Evolutionary conservation across 2,888 invertebrate species (phyloP).

Genomic region (Horisme vitalbata): DNA sequence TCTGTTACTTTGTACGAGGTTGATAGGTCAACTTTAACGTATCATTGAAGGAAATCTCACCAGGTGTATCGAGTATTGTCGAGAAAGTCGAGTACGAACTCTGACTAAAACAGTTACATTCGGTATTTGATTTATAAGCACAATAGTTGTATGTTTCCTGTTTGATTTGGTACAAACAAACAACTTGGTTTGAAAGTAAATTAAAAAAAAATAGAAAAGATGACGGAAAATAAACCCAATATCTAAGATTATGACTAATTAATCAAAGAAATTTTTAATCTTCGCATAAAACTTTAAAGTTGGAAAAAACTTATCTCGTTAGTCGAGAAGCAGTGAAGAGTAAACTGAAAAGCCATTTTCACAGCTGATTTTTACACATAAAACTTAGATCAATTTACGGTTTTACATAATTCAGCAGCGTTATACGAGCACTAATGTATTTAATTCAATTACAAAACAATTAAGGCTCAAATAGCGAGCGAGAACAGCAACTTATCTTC

Average conservation of each 20-base stretch:
- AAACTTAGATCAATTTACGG: neutral
- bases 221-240: neutral
- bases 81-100: too few relatives aligned
- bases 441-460: conserved; percentile 15
- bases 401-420: too few relatives aligned
- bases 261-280: neutral
- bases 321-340: neutral
- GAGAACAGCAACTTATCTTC: conserved; percentile 15
- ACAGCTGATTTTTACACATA: neutral
- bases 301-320: neutral
- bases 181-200: too few relatives aligned
- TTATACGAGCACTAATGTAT: conserved; percentile 11
- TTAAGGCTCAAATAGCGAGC: conserved; percentile 13
- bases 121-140: neutral
- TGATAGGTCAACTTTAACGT: conserved; percentile 72
- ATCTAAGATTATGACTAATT: neutral
- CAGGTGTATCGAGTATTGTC: conserved; percentile 30
- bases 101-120: conserved; percentile 6
- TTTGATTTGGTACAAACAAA: too few relatives aligned
- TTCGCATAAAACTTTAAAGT: neutral
- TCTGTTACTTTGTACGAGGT: conserved; percentile 72
- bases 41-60: conserved; percentile 54
- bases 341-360: neutral
- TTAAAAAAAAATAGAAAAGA: neutral
- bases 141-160: neutral